Conservation (phyloP, 2,113 vertebrate species). For the Paradisaea rubra region DNA sequence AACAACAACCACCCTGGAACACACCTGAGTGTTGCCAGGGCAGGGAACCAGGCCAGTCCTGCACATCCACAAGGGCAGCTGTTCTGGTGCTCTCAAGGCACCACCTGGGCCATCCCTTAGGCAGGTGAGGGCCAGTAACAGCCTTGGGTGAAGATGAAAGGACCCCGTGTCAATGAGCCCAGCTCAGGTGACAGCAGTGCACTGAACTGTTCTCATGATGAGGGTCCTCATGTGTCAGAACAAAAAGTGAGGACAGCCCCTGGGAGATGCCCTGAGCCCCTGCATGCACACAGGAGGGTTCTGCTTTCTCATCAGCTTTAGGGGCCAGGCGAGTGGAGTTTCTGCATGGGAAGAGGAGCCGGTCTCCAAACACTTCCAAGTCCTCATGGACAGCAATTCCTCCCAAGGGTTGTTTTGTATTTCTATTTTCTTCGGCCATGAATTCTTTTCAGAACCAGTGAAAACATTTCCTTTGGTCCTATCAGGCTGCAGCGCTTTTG, state of each 20-base stretch:
- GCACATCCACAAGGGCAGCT: too few species aligned
- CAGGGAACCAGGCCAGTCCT: neutral
- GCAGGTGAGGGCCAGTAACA: neutral
- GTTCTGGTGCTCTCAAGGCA: neutral
- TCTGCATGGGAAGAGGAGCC: neutral
- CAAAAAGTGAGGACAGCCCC: neutral
- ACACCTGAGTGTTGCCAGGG: too few species aligned
- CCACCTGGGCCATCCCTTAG: neutral
- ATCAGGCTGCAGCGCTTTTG: neutral
- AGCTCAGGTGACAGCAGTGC: neutral
- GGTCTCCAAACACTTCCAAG: neutral
- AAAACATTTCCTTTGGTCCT: neutral
- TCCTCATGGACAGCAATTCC: neutral
- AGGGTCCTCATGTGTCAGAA: neutral
- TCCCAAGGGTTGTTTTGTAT: neutral
- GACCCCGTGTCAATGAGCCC: fast-evolving
- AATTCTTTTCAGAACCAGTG: neutral
- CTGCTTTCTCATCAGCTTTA: neutral
- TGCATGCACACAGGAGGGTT: neutral
- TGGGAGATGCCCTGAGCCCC: neutral
- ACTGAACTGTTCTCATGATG: fast-evolving
- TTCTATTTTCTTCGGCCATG: neutral
- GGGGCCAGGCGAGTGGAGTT: neutral
- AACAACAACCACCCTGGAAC: neutral
- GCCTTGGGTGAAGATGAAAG: fast-evolving